Evolutionary conservation across 2,797 vertebrate species (phyloP).

Genomic region (Orestias chungarensis): DNA sequence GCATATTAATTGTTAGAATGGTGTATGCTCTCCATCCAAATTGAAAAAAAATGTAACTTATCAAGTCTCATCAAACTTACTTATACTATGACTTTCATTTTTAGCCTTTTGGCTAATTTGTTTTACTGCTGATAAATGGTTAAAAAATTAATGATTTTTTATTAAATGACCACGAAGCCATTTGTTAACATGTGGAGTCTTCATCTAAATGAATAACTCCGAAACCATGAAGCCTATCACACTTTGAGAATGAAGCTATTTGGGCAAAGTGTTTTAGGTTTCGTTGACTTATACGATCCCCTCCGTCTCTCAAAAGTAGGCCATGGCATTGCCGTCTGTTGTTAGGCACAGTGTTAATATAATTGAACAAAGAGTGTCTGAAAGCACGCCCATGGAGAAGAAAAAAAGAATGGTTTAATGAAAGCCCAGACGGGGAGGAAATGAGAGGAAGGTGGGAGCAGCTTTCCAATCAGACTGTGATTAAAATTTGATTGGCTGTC

Average conservation of each 20-base stretch:
- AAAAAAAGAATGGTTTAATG: constrained; percentile 62
- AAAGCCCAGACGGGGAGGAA: constrained; percentile 46
- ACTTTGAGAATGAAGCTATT: constrained; percentile 6
- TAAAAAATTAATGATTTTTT: not conserved
- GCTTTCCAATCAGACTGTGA: constrained; percentile 53
- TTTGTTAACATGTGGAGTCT: no score
- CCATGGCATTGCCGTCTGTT: constrained; percentile 11
- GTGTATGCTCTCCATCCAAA: not conserved
- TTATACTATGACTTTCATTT: not conserved
- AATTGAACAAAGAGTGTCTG: constrained; percentile 47
- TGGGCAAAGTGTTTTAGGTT: not conserved
- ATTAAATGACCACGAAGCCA: not conserved
- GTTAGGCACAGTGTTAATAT: constrained; percentile 49
- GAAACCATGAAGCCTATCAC: constrained; percentile 1
- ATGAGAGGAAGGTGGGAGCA: constrained; percentile 23
- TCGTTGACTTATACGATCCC: constrained; percentile 39
- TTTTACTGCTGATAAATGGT: not conserved
- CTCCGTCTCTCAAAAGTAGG: constrained; percentile 54
- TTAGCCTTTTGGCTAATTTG: not conserved
- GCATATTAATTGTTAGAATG: not conserved
- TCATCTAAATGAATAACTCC: not conserved
- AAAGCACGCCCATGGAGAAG: constrained; percentile 39
- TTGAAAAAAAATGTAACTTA: no score
- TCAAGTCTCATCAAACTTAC: no score
- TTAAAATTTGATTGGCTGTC: constrained; percentile 73